These are phyloP conservation scores for Philotrypesis tridentata DNA, from an alignment of 1,140 invertebrate species.

Conservation along the genomic window DNA sequence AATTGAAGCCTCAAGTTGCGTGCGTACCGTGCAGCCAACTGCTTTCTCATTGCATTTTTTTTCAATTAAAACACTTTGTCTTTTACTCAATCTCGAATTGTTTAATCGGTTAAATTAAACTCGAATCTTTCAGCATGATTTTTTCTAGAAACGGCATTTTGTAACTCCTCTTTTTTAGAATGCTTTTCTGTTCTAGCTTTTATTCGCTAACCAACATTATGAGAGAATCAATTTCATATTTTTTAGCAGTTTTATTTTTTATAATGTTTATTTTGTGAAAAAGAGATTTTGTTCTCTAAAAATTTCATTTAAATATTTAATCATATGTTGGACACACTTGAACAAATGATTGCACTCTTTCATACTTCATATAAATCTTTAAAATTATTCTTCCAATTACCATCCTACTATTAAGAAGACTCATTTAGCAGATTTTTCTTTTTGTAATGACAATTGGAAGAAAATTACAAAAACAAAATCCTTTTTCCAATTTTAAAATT, in stretches of 20 bases:
- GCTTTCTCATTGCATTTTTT: slow-evolving; percentile 26
- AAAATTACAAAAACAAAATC: slow-evolving; percentile 22
- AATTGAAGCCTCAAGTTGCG: slow-evolving; percentile 68
- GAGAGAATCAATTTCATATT: slow-evolving; percentile 70
- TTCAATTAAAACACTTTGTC: neutral
- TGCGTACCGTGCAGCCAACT: slow-evolving; percentile 7
- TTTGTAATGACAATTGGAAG: neutral
- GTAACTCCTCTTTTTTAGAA: slow-evolving; percentile 28
- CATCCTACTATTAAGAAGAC: neutral
- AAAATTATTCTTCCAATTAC: neutral
- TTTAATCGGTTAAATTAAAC: too few species aligned
- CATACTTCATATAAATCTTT: neutral
- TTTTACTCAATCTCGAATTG: too few species aligned
- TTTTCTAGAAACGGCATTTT: slow-evolving; percentile 15
- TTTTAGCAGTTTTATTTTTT: slow-evolving; percentile 53
- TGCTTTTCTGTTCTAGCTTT: neutral
- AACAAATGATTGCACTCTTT: too few species aligned
- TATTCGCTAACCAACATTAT: slow-evolving; percentile 49
- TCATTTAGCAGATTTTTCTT: neutral
- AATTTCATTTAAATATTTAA: neutral
- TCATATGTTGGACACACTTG: too few species aligned
- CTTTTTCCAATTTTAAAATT: slow-evolving; percentile 1
- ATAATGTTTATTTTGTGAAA: neutral
- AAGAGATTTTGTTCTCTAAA: neutral
- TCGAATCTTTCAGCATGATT: neutral